Base-by-base conservation (phyloP, 2,113 vertebrate genomes). In the Ovibos moschatus region DNA sequence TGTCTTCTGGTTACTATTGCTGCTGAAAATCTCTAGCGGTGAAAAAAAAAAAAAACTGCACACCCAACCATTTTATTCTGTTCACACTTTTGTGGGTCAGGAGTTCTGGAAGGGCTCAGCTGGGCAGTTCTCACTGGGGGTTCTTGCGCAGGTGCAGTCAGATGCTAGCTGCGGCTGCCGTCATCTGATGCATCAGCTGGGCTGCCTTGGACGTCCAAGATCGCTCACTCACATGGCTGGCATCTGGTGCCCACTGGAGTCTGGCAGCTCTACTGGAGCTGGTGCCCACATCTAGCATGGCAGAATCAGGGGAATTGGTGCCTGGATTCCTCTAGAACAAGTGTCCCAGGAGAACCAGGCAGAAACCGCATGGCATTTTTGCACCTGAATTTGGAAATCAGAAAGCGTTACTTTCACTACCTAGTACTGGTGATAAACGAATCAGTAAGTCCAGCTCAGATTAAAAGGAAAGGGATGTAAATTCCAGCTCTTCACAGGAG, bases 381-480 rank as follows among this genome's bases (percentile, higher is more conserved):
- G 6, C 17, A 47, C 21, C 23, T 87, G 81, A 27, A 40, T 78
- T 53, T 62, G 16, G 47, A 45, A 47, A 50, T 14, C 33, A 36
- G 30, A 9, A 25, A 12, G 27, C 11, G 11, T 19, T 53, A 6
- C 25, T 55, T 51, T 67, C 17, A 4, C 30, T 51, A 25, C 40
- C 57, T 78, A 40, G 84, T 36, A 0, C 1, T 40, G 17, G 40
- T 40, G 81, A 28, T 1, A 2, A 36, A 50, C 0, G 4, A 60
- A n/a, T 36, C 50, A 17, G 71, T 45, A 25, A 36, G 40, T 27
- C 36, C 25, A 30, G 67, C 78, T 43, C 91, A 64, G 36, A 74
- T 51, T 14, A 28, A 5, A 58, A 23, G 1, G 2, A 33, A 62
- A 57, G 51, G 28, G 21, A 30, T 21, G 27, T 1, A 55, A 60